phyloP scores from a whole-genome alignment of 2,797 vertebrate species.

The Danionella dracula region DNA sequence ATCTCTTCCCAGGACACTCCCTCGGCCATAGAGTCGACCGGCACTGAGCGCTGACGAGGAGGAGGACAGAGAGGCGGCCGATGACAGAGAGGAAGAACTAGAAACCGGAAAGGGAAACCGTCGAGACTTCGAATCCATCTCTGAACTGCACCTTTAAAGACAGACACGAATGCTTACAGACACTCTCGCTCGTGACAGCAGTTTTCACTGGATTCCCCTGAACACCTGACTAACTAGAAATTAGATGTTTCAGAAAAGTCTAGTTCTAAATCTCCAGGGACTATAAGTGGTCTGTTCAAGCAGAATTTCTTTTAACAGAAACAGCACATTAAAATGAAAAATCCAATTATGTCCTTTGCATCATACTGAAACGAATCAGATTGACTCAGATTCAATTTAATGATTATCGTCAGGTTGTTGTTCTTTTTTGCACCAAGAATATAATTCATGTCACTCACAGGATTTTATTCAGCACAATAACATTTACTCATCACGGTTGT shows the following conservation, averaged over 20 bases:
- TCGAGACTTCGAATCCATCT: constrained; percentile 93
- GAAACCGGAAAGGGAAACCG: constrained; percentile 86
- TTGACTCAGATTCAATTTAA: too few species aligned
- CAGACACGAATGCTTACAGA: background rate
- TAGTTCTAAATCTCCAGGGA: background rate
- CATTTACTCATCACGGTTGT: too few species aligned
- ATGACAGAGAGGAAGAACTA: constrained; percentile 65
- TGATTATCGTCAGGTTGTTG: too few species aligned
- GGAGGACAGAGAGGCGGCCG: constrained; percentile 50
- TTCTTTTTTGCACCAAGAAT: too few species aligned
- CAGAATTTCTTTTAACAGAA: background rate
- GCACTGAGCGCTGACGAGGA: constrained; percentile 59
- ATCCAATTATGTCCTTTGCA: background rate
- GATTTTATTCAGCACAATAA: too few species aligned
- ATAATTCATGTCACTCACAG: too few species aligned
- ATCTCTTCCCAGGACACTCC: constrained; percentile 69
- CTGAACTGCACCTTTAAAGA: constrained; percentile 50
- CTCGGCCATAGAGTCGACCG: constrained; percentile 64
- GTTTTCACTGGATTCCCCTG: background rate
- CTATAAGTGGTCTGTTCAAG: background rate
- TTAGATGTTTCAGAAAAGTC: background rate
- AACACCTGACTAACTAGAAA: background rate
- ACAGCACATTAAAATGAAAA: background rate
- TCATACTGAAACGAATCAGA: too few species aligned
- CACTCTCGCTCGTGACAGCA: background rate